Conservation (phyloP, 2,888 invertebrate genomes). For the Drosophila leonis region DNA sequence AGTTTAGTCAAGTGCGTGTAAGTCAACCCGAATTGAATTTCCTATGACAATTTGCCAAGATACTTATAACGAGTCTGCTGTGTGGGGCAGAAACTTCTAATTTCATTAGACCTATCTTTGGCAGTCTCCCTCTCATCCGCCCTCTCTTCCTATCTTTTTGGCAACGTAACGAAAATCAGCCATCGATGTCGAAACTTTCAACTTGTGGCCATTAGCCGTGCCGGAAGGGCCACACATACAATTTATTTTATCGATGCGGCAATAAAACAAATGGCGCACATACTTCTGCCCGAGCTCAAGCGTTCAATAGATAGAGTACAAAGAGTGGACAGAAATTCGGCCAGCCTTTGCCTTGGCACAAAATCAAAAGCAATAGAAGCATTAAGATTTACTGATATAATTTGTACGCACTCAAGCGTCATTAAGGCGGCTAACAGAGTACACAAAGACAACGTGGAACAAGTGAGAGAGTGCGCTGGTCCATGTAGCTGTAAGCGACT, state of each 20-base stretch:
- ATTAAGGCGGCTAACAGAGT: slow-evolving; percentile 41
- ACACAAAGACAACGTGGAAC: slow-evolving; percentile 14
- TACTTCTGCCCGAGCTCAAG: slow-evolving; percentile 6
- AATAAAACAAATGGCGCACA: slow-evolving; percentile 39
- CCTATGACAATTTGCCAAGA: slow-evolving; percentile 21
- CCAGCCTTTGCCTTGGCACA: slow-evolving; percentile 40
- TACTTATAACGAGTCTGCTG: slow-evolving; percentile 28
- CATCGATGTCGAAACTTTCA: slow-evolving; percentile 36
- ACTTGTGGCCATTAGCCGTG: slow-evolving; percentile 24
- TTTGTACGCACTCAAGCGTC: slow-evolving; percentile 75
- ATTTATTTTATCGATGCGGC: slow-evolving; percentile 68
- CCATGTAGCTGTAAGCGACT: neutral
- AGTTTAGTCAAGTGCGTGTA: slow-evolving; percentile 44
- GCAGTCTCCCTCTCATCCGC: neutral
- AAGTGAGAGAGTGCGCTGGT: neutral
- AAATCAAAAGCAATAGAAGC: slow-evolving; percentile 74
- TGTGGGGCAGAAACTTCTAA: slow-evolving; percentile 17
- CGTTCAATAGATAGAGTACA: slow-evolving; percentile 21
- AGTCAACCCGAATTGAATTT: slow-evolving; percentile 36
- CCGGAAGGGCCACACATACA: slow-evolving; percentile 20
- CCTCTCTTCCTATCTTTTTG: slow-evolving; percentile 28
- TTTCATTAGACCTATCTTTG: slow-evolving; percentile 54
- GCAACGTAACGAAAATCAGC: slow-evolving; percentile 13
- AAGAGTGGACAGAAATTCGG: slow-evolving; percentile 4
- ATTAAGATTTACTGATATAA: slow-evolving; percentile 73